Evolutionary conservation across 1,140 invertebrate species (phyloP), one percentile per base, ranked within the genome.

Genomic region (Aphis craccivora): DNA sequence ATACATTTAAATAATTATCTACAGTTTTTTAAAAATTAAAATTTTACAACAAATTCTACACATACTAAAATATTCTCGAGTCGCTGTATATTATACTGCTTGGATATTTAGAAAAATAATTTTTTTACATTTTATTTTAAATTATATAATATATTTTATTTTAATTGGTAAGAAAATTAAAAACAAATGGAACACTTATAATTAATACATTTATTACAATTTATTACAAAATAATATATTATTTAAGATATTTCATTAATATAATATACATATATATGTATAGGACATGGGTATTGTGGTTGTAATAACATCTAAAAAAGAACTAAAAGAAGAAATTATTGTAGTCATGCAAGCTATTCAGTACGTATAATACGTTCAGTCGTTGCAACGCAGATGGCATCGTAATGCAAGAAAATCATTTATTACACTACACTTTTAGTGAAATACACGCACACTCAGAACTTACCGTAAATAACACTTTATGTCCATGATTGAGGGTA

Each of bases 391-490:
- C 60, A 76, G 60, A 76, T 76, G 60, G 37, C 83, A 40, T 40
- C 83, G 37, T 84, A 84, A 40, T 40, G 37, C 37, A 87, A 55
- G 23, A 55, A 90, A 90, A 53, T 90, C 48, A 55, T 90, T 90
- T 90, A 90, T 90, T 55, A 90, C 14, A 55, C 8, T 55, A 90
- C 30, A 53, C 48, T 55, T 55, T 90, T 25, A 37, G n/a, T 55
- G 4, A 37, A 90, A 90, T 55, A 90, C 88, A 90, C 48, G 51
- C 25, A 55, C 88, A 25, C 25, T 90, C 35, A 55, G 51, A 25
- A 90, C n/a, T 7, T 55, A 90, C 23, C 35, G 51, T 90, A 90
- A 90, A 90, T 37, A 90, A 53, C 87, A 51, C 35, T 55, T 90
- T 55, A 90, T 90, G 51, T 51, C 23, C 35, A 55, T 53, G n/a